Evolutionary conservation across 2,113 vertebrate species (phyloP).

Genomic region (Acrocephalus kingi): DNA sequence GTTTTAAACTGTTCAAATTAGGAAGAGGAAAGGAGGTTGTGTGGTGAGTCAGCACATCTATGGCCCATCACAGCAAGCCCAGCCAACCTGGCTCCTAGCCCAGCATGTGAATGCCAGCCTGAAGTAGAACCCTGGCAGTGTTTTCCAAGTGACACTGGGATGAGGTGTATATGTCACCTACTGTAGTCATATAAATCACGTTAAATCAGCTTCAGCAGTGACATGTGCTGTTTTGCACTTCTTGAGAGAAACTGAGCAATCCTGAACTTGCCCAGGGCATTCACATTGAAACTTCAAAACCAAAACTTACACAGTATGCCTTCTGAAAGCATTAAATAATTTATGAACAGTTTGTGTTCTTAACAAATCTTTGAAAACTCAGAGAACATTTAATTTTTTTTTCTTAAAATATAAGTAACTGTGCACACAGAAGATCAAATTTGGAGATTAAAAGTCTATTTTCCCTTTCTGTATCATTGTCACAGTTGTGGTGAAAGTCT

Average conservation of each 20-base stretch:
- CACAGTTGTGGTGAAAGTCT: slow-evolving; percentile 9
- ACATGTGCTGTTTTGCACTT: background rate
- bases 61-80: background rate
- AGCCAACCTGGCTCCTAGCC: background rate
- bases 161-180: rapidly evolving
- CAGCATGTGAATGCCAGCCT: background rate
- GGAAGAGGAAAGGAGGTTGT: background rate
- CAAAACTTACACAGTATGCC: rapidly evolving
- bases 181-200: background rate
- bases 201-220: background rate
- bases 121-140: background rate
- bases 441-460: background rate
- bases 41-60: rapidly evolving
- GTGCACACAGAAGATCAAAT: background rate
- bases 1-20: background rate
- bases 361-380: background rate
- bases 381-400: background rate
- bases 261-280: background rate
- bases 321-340: background rate
- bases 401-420: background rate
- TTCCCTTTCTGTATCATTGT: background rate
- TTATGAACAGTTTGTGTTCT: background rate
- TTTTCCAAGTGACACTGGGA: background rate
- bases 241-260: background rate
- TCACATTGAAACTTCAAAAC: background rate